Evolutionary conservation across 2,888 invertebrate genomes (phyloP).

Genomic region (Orthonevra nobilis): DNA sequence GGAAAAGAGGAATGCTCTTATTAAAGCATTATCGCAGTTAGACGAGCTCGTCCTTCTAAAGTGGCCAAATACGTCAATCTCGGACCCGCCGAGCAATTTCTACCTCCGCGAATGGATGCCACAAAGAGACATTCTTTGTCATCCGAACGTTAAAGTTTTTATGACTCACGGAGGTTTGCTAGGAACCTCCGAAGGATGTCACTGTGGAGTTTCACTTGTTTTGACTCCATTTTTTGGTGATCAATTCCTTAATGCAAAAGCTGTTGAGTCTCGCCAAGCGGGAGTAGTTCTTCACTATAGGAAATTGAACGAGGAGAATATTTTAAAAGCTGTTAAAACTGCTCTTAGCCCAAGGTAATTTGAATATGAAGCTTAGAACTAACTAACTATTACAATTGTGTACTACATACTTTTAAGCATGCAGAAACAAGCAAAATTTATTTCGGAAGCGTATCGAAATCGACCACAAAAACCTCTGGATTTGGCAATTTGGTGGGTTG

Average conservation of each 20-base stretch:
- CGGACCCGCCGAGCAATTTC: slow-evolving; percentile 83
- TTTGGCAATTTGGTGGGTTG: slow-evolving; percentile 85
- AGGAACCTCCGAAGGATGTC: slow-evolving; percentile 85
- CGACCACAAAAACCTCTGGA: slow-evolving; percentile 82
- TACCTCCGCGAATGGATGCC: slow-evolving; percentile 86
- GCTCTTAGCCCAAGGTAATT: slow-evolving; percentile 80
- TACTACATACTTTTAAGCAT: no score
- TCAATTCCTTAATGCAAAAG: slow-evolving; percentile 83
- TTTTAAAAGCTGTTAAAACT: slow-evolving; percentile 81
- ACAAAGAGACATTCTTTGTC: slow-evolving; percentile 87
- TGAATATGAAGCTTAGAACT: no score
- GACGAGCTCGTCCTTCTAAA: slow-evolving; percentile 86
- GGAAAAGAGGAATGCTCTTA: slow-evolving; percentile 82
- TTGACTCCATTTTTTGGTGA: slow-evolving; percentile 86
- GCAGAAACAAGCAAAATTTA: slow-evolving; percentile 80
- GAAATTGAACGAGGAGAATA: slow-evolving; percentile 80
- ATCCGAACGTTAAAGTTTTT: slow-evolving; percentile 86
- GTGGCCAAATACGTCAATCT: slow-evolving; percentile 84
- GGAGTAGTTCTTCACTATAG: slow-evolving; percentile 82
- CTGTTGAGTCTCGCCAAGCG: slow-evolving; percentile 81
- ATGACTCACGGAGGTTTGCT: slow-evolving; percentile 88
- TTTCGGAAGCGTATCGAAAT: slow-evolving; percentile 81
- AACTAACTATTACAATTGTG: slow-evolving; percentile 61
- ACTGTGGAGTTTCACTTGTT: slow-evolving; percentile 84
- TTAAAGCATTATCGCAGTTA: slow-evolving; percentile 82